phyloP scores from a whole-genome alignment of 2,113 vertebrate genomes.

The Lepisosteus oculatus region DNA sequence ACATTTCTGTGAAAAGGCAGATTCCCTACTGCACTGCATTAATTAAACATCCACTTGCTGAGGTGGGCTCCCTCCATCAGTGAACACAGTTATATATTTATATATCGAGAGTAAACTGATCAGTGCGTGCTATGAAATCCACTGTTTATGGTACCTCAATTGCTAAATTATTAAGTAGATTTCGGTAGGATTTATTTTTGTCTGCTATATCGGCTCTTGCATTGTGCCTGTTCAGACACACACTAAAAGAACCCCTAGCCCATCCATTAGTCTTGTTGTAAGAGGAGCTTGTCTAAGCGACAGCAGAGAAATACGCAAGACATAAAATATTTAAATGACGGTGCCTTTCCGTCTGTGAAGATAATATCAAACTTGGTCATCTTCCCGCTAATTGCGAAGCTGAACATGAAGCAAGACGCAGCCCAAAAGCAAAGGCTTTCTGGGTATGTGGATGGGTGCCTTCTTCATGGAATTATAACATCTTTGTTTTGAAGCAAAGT shows the following conservation, averaged over 20 bases:
- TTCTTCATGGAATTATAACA: no score
- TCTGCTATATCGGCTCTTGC: no score
- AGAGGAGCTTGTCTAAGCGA: not conserved
- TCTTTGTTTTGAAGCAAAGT: no score
- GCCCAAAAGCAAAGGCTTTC: no score
- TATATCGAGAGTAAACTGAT: not conserved
- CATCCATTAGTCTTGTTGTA: not conserved
- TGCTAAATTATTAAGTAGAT: not conserved
- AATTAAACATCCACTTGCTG: not conserved
- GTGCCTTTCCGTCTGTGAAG: not conserved
- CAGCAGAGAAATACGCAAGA: not conserved
- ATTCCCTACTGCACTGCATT: not conserved
- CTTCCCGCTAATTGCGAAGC: not conserved
- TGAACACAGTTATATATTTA: not conserved
- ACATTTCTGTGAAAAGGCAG: no score
- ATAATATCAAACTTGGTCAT: not conserved
- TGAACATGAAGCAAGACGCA: no score
- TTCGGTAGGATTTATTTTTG: not conserved
- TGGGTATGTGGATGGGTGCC: no score
- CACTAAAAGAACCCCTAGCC: not conserved
- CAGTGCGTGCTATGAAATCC: not conserved
- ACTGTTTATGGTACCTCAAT: not conserved
- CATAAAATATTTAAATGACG: not conserved
- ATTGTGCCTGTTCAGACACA: not conserved
- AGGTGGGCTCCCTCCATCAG: not conserved